Evolutionary conservation across 2,888 invertebrate species (phyloP).

Genomic region (Galerucella calmariensis): DNA sequence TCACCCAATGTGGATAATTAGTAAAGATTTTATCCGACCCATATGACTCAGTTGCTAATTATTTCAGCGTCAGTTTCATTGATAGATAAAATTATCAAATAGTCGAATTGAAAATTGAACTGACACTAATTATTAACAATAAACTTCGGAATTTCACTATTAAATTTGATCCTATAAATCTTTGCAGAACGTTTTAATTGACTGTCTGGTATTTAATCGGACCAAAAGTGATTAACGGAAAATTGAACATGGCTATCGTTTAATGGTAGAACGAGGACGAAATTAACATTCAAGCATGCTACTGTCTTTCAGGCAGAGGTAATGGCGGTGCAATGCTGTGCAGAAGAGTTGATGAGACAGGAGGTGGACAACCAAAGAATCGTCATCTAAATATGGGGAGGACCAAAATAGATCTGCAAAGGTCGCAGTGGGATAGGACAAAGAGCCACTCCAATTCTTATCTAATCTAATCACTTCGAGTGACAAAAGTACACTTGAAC

Average conservation of each 20-base stretch:
- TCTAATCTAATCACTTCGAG: no score
- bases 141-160: not conserved
- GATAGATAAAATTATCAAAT: constrained; percentile 27
- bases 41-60: constrained; percentile 33
- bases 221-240: not conserved
- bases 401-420: no score
- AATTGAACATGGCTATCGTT: not conserved
- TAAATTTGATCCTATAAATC: not conserved
- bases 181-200: not conserved
- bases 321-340: no score
- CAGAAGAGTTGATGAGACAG: no score
- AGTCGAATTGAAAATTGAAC: constrained; percentile 42
- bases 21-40: constrained; percentile 38
- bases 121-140: constrained; percentile 17
- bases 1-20: constrained; percentile 36
- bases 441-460: no score
- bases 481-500: no score
- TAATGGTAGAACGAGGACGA: no score
- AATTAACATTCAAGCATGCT: no score
- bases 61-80: constrained; percentile 25
- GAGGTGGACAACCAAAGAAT: no score
- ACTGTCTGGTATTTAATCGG: not conserved
- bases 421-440: no score
- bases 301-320: no score
- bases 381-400: no score